phyloP scores from a whole-genome alignment of 2,797 vertebrate species.

The Cyprinella venusta region DNA sequence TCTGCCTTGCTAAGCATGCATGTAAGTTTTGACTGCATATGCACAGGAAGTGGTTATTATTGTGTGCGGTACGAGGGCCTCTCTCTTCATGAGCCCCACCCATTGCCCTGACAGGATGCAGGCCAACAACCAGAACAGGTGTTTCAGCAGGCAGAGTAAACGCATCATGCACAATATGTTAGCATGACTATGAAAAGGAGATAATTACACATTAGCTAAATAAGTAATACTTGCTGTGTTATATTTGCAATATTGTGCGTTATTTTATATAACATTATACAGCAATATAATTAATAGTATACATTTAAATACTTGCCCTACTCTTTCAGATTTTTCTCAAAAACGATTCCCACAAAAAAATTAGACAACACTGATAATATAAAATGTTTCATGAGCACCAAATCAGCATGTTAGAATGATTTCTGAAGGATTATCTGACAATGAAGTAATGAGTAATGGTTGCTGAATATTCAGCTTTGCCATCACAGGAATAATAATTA shows the following conservation, averaged over 20 bases:
- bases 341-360: neutral
- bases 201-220: neutral
- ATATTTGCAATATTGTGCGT: neutral
- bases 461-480: neutral
- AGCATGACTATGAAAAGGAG: neutral
- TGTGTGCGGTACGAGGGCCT: constrained; percentile 47
- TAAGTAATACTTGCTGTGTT: neutral
- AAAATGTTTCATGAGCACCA: neutral
- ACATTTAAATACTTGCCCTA: neutral
- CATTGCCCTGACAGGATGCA: constrained; percentile 74
- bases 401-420: neutral
- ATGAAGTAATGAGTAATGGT: too few relatives aligned
- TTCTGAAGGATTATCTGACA: neutral
- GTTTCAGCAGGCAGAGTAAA: constrained; percentile 41
- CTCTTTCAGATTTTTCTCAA: neutral
- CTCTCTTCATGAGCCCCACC: constrained; percentile 55
- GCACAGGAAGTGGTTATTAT: constrained; percentile 53
- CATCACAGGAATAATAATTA: neutral
- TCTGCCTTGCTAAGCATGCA: constrained; percentile 43
- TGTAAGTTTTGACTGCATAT: constrained; percentile 38
- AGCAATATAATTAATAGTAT: neutral
- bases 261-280: neutral
- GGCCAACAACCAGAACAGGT: constrained; percentile 60
- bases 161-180: constrained; percentile 6
- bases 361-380: neutral